A percentile compares a stretch with the other conserved stretches of the same genome.
Evolutionary conservation across 2,113 vertebrate species (phyloP).

Genomic region (Crotophaga sulcirostris): DNA sequence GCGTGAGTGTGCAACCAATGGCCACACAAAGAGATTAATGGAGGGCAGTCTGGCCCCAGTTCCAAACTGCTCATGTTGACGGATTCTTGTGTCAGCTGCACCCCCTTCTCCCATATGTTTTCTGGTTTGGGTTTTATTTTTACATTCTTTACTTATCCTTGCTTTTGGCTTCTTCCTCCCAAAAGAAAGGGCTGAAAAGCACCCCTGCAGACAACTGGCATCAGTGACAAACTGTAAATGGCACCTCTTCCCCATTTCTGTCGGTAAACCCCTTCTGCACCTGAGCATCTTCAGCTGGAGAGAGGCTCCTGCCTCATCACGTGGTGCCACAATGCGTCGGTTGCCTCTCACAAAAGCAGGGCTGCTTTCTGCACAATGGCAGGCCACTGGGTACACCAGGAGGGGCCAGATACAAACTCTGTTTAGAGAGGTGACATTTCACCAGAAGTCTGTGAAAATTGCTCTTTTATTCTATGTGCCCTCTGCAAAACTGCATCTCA

Average conservation of each 20-base stretch:
- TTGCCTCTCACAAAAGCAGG: not conserved
- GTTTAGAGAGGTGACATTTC: not conserved
- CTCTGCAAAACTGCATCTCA: not conserved
- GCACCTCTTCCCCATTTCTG: not conserved
- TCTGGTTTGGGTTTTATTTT: not conserved
- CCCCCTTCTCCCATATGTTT: not conserved
- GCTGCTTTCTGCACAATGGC: not conserved
- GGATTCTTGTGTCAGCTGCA: not conserved
- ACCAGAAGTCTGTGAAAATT: not conserved
- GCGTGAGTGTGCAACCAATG: not conserved
- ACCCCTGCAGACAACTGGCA: not conserved
- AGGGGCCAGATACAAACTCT: not conserved
- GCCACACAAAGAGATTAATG: not conserved
- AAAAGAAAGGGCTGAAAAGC: not conserved
- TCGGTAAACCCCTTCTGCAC: not conserved
- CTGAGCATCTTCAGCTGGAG: not conserved
- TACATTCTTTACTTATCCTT: not conserved
- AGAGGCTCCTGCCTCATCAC: not conserved
- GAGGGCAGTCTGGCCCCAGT: not conserved
- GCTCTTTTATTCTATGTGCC: not conserved
- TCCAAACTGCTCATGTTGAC: not conserved
- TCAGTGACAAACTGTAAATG: not conserved
- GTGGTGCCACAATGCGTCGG: not conserved
- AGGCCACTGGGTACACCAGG: not conserved
- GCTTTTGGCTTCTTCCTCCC: not conserved